phyloP scores from a whole-genome alignment of 2,797 vertebrate species.

The Ptychobarbus kaznakovi region DNA sequence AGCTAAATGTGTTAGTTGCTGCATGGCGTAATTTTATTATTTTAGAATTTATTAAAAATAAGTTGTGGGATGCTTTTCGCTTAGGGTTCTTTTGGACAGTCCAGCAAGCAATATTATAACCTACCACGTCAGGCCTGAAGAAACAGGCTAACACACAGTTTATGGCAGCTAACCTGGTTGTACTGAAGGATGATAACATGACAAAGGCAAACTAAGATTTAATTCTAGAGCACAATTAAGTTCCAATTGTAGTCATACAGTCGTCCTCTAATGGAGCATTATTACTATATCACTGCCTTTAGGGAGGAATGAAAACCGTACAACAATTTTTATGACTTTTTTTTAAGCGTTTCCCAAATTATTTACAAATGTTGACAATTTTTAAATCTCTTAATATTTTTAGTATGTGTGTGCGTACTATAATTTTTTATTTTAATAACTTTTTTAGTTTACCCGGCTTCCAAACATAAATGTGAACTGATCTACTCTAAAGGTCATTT shows the following conservation, averaged over 20 bases:
- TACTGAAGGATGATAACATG: constrained; percentile 41
- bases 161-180: constrained; percentile 56
- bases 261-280: constrained; percentile 13
- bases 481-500: too few relatives aligned
- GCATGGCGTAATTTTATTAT: not conserved
- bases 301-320: not conserved
- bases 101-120: constrained; percentile 23
- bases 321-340: not conserved
- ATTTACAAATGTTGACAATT: not conserved
- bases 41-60: not conserved
- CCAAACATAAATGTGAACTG: not conserved
- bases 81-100: not conserved
- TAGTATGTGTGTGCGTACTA: not conserved
- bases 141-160: constrained; percentile 33
- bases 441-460: not conserved
- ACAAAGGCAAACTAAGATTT: constrained; percentile 37
- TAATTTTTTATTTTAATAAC: not conserved
- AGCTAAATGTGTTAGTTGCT: not conserved
- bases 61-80: not conserved
- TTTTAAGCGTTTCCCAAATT: not conserved
- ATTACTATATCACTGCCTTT: constrained; percentile 53
- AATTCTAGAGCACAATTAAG: constrained; percentile 49
- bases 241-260: constrained; percentile 29
- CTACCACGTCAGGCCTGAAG: not conserved
- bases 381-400: not conserved